phyloP scores from a whole-genome alignment of 2,113 vertebrate species.

The Azemiops feae region DNA sequence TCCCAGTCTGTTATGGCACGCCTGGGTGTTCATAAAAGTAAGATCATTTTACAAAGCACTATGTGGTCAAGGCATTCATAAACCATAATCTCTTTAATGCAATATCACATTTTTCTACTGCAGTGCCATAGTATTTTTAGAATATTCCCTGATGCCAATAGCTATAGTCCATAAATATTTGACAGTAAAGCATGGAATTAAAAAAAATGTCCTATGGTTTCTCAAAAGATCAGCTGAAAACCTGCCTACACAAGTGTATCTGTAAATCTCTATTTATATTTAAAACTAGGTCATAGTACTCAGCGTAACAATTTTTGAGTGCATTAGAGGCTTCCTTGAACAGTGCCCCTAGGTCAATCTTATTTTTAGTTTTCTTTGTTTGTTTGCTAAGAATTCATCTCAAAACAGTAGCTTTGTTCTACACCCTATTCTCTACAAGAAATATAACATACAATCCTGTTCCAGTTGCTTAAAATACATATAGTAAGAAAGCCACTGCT shows the following conservation, averaged over 20 bases:
- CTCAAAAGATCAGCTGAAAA: neutral
- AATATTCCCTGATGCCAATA: too few species aligned
- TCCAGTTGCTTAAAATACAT: neutral
- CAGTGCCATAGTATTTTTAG: neutral
- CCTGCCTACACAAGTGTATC: neutral
- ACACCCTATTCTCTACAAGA: neutral
- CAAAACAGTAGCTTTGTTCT: neutral
- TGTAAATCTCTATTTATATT: neutral
- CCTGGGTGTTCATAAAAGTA: neutral
- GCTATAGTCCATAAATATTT: neutral
- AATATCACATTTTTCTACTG: neutral
- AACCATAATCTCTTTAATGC: neutral
- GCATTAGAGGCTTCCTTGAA: neutral
- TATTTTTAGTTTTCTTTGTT: neutral
- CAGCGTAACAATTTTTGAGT: neutral
- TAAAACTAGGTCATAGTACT: neutral
- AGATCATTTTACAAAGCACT: conserved; percentile 4
- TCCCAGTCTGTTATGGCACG: neutral
- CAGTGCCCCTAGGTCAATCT: neutral
- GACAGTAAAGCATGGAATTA: neutral
- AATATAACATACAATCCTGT: neutral
- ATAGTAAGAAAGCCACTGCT: neutral
- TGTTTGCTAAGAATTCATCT: neutral
- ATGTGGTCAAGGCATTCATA: neutral
- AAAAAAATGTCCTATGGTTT: neutral